phyloP scores from a whole-genome alignment of 2,888 invertebrate species.

The Pseudococcus viburni region DNA sequence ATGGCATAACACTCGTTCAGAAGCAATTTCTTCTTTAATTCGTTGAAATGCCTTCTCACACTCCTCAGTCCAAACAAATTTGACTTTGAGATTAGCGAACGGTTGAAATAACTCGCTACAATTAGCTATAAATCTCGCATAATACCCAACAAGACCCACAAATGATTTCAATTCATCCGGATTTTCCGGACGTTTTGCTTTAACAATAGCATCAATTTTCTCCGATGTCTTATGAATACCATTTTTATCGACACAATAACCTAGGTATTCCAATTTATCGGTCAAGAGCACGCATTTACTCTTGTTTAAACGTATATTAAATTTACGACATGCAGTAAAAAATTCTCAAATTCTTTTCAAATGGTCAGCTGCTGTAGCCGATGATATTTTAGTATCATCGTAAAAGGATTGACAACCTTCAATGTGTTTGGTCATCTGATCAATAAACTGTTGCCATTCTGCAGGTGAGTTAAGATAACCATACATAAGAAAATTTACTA shows the following conservation, averaged over 20 bases:
- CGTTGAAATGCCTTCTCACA: background rate
- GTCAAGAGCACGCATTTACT: background rate
- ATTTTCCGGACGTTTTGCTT: slow-evolving; percentile 2
- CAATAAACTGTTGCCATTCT: background rate
- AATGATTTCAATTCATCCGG: slow-evolving; percentile 7
- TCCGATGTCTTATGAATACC: slow-evolving; percentile 30
- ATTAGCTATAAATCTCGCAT: background rate
- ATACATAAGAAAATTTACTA: background rate
- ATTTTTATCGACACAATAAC: background rate
- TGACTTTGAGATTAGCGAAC: background rate
- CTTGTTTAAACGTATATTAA: background rate
- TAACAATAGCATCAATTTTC: slow-evolving; percentile 27
- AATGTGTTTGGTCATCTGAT: background rate
- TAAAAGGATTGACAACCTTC: background rate
- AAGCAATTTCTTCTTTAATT: slow-evolving; percentile 34
- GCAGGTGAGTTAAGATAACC: background rate
- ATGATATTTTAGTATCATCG: slow-evolving; percentile 36
- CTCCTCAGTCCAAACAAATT: background rate
- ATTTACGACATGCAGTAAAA: background rate
- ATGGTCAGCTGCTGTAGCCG: background rate
- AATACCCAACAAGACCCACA: background rate
- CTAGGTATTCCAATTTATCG: background rate
- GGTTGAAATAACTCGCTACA: background rate
- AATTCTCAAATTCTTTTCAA: background rate
- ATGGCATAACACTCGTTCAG: slow-evolving; percentile 44